These are phyloP conservation scores for Sebastes itinus DNA, from an alignment of 2,797 vertebrate genomes.

Conservation along the genomic window DNA sequence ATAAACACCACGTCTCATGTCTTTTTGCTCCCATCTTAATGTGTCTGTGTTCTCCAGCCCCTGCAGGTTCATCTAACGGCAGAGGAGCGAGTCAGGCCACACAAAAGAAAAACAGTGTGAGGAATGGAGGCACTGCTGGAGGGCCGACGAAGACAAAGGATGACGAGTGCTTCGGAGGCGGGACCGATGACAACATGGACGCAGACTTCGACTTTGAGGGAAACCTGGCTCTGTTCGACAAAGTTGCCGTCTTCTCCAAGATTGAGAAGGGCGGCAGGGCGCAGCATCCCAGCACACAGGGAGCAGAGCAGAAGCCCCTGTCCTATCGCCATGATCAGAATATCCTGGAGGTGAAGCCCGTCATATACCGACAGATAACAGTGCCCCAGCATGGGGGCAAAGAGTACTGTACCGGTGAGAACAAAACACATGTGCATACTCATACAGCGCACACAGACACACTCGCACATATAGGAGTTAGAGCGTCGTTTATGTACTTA, in stretches of 20 bases:
- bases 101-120: conserved; percentile 87
- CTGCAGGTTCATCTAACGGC: conserved; percentile 87
- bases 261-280: conserved; percentile 80
- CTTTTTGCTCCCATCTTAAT: not conserved
- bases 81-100: conserved; percentile 85
- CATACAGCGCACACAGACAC: not conserved
- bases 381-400: conserved; percentile 85
- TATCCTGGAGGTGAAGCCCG: conserved; percentile 87
- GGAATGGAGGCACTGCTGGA: conserved; percentile 81
- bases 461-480: not conserved
- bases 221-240: conserved; percentile 90
- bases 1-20: not conserved
- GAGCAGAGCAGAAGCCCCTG: conserved; percentile 72
- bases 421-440: not conserved
- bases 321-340: conserved; percentile 91
- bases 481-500: not conserved
- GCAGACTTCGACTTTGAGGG: conserved; percentile 95
- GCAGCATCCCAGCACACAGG: conserved; percentile 79
- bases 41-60: not conserved
- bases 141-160: conserved; percentile 84
- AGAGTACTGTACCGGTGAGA: conserved; percentile 89
- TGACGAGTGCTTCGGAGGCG: conserved; percentile 91
- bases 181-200: conserved; percentile 88
- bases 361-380: conserved; percentile 86
- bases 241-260: conserved; percentile 89